Base-by-base conservation (phyloP, 2,113 vertebrate genomes). In the Plectropomus leopardus region DNA sequence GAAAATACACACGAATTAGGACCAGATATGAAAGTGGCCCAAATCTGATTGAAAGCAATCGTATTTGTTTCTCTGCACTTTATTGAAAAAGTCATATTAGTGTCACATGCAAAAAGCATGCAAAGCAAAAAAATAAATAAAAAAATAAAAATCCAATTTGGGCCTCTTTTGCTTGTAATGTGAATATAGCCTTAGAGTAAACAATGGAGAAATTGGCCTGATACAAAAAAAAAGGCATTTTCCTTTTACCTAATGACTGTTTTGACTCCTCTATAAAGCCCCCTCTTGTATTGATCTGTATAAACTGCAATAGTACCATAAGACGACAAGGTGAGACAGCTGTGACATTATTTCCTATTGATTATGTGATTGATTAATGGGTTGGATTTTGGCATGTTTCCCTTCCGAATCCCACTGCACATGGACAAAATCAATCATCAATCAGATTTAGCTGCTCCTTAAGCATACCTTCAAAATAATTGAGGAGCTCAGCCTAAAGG, bases 301-400 rank as follows among this genome's bases (percentile, higher is more conserved):
- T 30, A 61, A 28, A 77, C 63, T 28, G 66, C 36, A 68, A 47
- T 34, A 32, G 11, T 6, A 42, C 16, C 14, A 26, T 15, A 14
- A 76, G 21, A 53, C 64, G 47, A 4, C 3, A 74, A 71, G 13
- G 23, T 42, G 19, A 40, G 17, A 60, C 36, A 34, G 51, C 50
- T 83, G 30, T 59, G 40, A n/a, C n/a, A 50, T 23, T 44, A 34
- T 54, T 66, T 64, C 2, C 0, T 54, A 80, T 77, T 72, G 74
- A 84, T 82, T 51, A 16, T 30, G 13, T 69, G 36, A 78, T 47
- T 66, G 48, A 84, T 68, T 63, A 42, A 66, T 51, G 23, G 34
- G 16, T 54, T 64, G 3, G 24, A 72, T 34, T 32, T 70, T 50
- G 16, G 10, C 51, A 16, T 42, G 42, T 50, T 74, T 78, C 40